These are phyloP conservation scores for Drosophila hydei DNA, from an alignment of 1,140 invertebrate genomes.

Conservation along the genomic window DNA sequence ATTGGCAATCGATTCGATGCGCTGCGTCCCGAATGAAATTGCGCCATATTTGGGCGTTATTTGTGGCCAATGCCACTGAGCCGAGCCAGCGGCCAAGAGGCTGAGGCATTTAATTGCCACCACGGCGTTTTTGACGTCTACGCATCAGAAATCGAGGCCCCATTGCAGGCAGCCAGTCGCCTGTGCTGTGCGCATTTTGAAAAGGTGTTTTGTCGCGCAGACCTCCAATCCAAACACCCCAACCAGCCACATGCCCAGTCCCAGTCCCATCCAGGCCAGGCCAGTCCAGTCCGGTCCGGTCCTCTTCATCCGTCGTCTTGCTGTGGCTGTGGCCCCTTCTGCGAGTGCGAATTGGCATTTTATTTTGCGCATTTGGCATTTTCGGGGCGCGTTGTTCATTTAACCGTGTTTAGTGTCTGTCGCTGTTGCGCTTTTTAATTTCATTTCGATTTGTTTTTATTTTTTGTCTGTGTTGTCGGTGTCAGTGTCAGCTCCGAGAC, in stretches of 20 bases:
- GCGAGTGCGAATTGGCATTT: slow-evolving; percentile 81
- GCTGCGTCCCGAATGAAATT: slow-evolving; percentile 76
- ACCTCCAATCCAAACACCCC: slow-evolving; percentile 14
- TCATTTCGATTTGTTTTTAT: slow-evolving; percentile 37
- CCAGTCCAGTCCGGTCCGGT: background rate
- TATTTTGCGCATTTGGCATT: slow-evolving; percentile 78
- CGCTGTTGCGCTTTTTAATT: slow-evolving; percentile 72
- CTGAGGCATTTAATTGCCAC: slow-evolving; percentile 77
- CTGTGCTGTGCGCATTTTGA: slow-evolving; percentile 21
- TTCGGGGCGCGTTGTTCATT: slow-evolving; percentile 71
- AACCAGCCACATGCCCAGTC: background rate
- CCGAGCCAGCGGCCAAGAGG: slow-evolving; percentile 10
- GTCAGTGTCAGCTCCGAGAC: background rate
- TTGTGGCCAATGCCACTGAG: slow-evolving; percentile 52
- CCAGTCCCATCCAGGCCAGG: background rate
- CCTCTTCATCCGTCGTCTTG: background rate
- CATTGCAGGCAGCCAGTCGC: background rate
- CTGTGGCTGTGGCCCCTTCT: background rate
- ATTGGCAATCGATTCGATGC: slow-evolving; percentile 74
- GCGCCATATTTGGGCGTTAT: slow-evolving; percentile 82
- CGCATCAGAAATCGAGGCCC: slow-evolving; percentile 45
- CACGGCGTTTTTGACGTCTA: slow-evolving; percentile 67
- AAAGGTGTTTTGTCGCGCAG: slow-evolving; percentile 70
- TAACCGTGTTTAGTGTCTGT: slow-evolving; percentile 74
- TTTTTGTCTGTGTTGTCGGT: slow-evolving; percentile 5